phyloP scores from a whole-genome alignment of 1,140 invertebrate genomes.

The Macrostomum lignano region DNA sequence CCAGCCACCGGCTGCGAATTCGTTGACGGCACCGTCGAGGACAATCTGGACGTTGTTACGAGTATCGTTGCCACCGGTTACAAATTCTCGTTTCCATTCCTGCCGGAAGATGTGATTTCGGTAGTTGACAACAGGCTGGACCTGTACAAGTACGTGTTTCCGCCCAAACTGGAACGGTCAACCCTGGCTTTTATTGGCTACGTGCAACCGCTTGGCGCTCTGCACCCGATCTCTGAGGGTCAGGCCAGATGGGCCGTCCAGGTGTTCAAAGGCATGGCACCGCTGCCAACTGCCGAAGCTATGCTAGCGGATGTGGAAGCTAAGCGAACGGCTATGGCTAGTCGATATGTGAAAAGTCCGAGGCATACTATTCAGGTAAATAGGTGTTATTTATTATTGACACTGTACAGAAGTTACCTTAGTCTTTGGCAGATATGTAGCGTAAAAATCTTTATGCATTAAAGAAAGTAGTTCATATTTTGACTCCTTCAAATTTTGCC shows the following conservation, averaged over 20 bases:
- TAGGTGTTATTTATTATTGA: too few species aligned
- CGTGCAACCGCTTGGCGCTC: conserved; percentile 29
- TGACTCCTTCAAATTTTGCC: too few species aligned
- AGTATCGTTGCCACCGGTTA: conserved; percentile 18
- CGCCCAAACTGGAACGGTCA: conserved; percentile 17
- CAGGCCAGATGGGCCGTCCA: conserved; percentile 26
- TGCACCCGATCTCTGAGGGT: conserved; percentile 31
- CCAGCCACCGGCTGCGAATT: too few species aligned
- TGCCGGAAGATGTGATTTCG: conserved; percentile 13
- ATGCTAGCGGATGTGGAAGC: conserved; percentile 14
- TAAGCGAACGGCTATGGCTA: conserved; percentile 11
- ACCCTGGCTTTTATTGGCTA: conserved; percentile 31
- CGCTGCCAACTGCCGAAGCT: conserved; percentile 10
- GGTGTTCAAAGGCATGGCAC: conserved; percentile 10
- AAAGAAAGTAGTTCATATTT: too few species aligned
- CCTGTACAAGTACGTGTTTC: conserved; percentile 30
- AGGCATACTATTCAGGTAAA: too few species aligned
- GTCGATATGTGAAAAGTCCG: conserved; percentile 11
- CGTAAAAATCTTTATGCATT: too few species aligned
- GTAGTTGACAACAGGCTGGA: conserved; percentile 19
- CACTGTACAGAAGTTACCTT: too few species aligned
- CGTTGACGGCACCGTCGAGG: too few species aligned
- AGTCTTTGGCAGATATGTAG: too few species aligned
- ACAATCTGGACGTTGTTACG: conserved; percentile 15
- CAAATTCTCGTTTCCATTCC: conserved; percentile 14